Conservation (phyloP, 2,113 vertebrate genomes). For the Nycticebus coucang region DNA sequence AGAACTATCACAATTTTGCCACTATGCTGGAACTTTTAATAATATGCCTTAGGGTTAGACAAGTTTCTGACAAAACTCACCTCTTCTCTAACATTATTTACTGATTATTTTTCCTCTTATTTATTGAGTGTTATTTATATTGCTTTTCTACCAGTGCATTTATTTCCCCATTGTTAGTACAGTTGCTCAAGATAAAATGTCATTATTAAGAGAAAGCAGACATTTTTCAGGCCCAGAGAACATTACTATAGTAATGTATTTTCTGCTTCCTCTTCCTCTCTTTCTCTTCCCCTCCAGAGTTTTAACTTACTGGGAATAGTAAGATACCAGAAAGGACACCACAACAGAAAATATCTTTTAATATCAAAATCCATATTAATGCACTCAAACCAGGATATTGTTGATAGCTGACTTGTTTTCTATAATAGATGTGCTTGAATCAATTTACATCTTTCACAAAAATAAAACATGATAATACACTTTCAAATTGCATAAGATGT, state of each 20-base stretch:
- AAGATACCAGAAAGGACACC: not conserved
- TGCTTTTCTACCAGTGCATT: not conserved
- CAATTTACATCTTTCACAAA: conserved; percentile 6
- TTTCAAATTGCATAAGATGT: not conserved
- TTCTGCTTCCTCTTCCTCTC: too few relatives aligned
- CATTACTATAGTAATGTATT: not conserved
- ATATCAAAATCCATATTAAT: not conserved
- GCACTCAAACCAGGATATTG: not conserved
- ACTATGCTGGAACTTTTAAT: not conserved
- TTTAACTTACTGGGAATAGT: not conserved
- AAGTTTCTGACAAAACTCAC: conserved; percentile 11
- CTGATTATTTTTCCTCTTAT: not conserved
- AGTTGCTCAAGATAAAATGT: not conserved
- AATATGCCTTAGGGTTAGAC: not conserved
- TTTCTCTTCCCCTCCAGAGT: not conserved
- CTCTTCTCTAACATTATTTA: not conserved
- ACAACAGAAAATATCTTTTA: not conserved
- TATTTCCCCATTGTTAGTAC: not conserved
- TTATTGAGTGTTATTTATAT: not conserved
- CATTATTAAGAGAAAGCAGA: not conserved
- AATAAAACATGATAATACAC: not conserved
- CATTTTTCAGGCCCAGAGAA: not conserved
- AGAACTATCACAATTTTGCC: conserved; percentile 7
- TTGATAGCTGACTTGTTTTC: conserved; percentile 3
- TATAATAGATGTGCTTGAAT: not conserved